These are phyloP conservation scores for Siderastrea radians DNA, from an alignment of 92 coral and sea anemone species.

Conservation along the genomic window DNA sequence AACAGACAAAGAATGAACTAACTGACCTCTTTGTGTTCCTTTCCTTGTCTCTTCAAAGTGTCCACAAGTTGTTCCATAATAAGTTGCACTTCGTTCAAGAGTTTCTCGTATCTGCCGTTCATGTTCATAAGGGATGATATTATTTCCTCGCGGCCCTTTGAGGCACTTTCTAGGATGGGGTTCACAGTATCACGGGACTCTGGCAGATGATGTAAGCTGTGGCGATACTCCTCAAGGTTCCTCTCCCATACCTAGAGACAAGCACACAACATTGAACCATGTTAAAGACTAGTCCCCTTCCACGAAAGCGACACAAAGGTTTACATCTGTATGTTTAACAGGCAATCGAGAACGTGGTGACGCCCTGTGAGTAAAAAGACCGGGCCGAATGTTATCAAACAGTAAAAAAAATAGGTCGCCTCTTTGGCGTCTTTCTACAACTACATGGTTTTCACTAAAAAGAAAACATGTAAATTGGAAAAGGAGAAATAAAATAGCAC, in stretches of 20 bases:
- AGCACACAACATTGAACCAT: neutral
- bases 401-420: too few species aligned
- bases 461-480: too few species aligned
- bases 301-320: too few species aligned
- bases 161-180: constrained; percentile 76
- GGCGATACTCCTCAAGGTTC: constrained; percentile 77
- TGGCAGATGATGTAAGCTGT: constrained; percentile 85
- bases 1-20: neutral
- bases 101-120: constrained; percentile 81
- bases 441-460: too few species aligned
- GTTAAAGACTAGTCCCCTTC: too few species aligned
- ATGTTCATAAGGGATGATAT: constrained; percentile 75
- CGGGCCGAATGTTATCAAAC: too few species aligned
- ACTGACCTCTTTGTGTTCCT: constrained; percentile 82
- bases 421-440: too few species aligned
- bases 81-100: constrained; percentile 79
- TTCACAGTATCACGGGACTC: constrained; percentile 84
- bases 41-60: constrained; percentile 81
- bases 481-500: too few species aligned
- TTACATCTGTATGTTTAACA: too few species aligned
- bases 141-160: constrained; percentile 83
- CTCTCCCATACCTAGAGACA: constrained; percentile 73
- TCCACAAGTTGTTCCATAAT: constrained; percentile 81
- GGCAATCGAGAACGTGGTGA: too few species aligned
- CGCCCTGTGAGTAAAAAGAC: too few species aligned